Base-by-base conservation (phyloP, 1,140 invertebrate species). In the Thereuonema tuberculata region DNA sequence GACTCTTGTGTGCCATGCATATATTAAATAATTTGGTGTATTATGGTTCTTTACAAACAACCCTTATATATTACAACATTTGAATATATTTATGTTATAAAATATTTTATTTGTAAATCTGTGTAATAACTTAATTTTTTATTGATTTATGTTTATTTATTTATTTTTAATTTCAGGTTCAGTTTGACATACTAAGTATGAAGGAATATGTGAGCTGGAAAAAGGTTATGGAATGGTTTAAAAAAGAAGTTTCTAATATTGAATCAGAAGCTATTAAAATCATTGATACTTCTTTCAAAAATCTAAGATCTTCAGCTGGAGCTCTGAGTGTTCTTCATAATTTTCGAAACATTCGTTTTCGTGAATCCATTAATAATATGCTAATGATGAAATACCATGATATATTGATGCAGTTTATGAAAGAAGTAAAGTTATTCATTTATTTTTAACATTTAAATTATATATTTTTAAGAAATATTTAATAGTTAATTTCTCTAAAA, bases 211-310 rank as follows among this genome's bases (percentile, higher is more conserved):
- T 85, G 68, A 86, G 85, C 66, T 95, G 90, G 90, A 83, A 86
- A 62, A 82, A 83, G 1, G 80, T 88, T 0, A 83, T 89, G 74
- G 77, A 78, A 0, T 79, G 79, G 59, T 91, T 93, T 67, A 80
- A 85, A 67, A 80, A 77, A 29, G 83, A 89, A 67, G 83, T 92
- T 0, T 68, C 73, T 3, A 74, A 76, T 61, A 76, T 93, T 1
- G 89, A 94, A 69, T 77, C 80, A n/a, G 85, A 92, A 68, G 86
- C 88, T 0, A 84, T 84, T 65, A 79, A 77, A 59, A 90, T 92
- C 62, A 89, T 93, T 52, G 86, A 93, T 70, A 81, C 88, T 64
- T 87, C 86, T 61, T 93, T 95, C 68, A 82, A 80, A 57, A 82
- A 81, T 61, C 74, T 90, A 28, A 82, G 85, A 48, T 88, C 81